Conservation (phyloP, 2,113 vertebrate genomes). For the Atlantisia rogersi region DNA sequence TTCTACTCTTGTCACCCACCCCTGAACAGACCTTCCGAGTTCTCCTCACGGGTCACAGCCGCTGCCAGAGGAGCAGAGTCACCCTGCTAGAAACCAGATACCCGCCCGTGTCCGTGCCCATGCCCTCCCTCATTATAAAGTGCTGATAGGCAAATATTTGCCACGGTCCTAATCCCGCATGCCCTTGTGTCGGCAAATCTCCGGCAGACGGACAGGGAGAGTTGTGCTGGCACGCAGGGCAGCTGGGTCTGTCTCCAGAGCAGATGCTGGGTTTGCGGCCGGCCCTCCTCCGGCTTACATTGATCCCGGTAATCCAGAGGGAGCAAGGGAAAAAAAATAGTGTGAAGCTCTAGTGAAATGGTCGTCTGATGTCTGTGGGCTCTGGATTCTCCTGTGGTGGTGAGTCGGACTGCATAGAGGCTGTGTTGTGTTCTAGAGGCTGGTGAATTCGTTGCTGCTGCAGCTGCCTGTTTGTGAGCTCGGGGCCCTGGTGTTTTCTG, state of each 20-base stretch:
- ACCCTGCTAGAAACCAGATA: neutral
- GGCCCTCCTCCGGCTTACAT: neutral
- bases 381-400: neutral
- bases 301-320: slow-evolving; percentile 16
- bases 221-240: neutral
- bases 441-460: neutral
- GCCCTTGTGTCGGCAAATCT: slow-evolving; percentile 61
- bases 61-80: neutral
- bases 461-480: neutral
- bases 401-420: neutral
- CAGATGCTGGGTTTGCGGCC: neutral
- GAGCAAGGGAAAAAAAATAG: neutral
- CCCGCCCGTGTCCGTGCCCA: neutral
- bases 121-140: neutral
- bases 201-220: neutral
- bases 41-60: accelerated
- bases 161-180: slow-evolving; percentile 28
- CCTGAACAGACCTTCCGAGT: neutral
- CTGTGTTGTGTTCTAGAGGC: neutral
- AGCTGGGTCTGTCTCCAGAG: neutral
- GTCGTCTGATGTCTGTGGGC: neutral
- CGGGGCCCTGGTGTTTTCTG: neutral
- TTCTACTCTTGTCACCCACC: too few relatives aligned
- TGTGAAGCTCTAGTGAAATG: neutral
- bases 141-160: slow-evolving; percentile 51